Base-by-base conservation (phyloP, 30 jellyfish, hydroid and myxozoan species). In the Hydractinia symbiolongicarpus region DNA sequence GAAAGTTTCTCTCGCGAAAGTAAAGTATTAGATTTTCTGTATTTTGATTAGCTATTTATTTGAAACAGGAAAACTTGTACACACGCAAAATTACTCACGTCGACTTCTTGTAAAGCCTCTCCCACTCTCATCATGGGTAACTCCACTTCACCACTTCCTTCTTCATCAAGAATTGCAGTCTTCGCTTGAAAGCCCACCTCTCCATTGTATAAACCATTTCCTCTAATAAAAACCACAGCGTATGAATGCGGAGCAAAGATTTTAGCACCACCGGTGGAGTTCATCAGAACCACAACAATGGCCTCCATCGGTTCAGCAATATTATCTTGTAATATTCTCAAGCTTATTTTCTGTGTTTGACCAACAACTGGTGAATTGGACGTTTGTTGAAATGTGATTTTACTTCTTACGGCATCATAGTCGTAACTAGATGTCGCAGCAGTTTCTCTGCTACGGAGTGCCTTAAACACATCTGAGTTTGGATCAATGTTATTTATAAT, bases 141-240 rank as follows among this genome's bases (percentile, higher is more conserved):
- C 11, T 79, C 84, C 8, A 79, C 71, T 21, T 8, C 10, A 5
- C 66, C 69, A 13, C 53, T 51, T 16, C 56, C 86, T 58, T 94
- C 99, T 73, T 94, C 99, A 70, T 94, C 86, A 6, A 94, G 49
- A 15, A 64, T 62, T 6, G 95, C 96, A 15, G 52, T 66, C 14
- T 76, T 78, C n/a, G 71, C 55, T 5, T 86, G 53, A 77, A 94
- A 88, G 19, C 99, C 96, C 67, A 94, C 83, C 58, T 88, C 91
- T 13, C 99, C 99, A 75, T 94, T 94, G 90, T 93, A 88, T 66
- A 88, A 74, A 30, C 99, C 99, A 78, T 88, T 94, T 4, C 94
- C 95, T 49, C 79, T 83, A 30, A 94, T 94, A 21, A 96, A 82
- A 14, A 94, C 77, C 6, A 88, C 85, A 30, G 96, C 71, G 49